Base-by-base conservation (phyloP, 2,797 vertebrate species). In the Sebastes vulpes region DNA sequence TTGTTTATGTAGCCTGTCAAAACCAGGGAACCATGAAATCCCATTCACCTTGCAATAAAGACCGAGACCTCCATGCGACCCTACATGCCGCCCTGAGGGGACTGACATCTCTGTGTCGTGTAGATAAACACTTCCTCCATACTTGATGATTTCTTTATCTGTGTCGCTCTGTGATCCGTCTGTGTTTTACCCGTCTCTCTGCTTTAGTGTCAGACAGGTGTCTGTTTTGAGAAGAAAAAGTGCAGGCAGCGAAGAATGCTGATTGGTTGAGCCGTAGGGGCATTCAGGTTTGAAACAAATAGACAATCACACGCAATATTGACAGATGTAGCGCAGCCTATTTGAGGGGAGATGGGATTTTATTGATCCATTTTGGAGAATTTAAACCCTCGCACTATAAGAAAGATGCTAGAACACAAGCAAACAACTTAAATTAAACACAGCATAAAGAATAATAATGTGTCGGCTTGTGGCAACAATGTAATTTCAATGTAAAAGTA, bases 1-100 rank as follows among this genome's bases (percentile, higher is more conserved):
- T 60, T 81, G 73, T 85, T 91, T 77, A 77, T 85, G 84, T 72
- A 77, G 67, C 72, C 71, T 83, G 87, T 89, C 83, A 85, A 80
- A 63, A 56, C 61, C 25, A 57, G 64, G 57, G 54, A 77, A 85
- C 35, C 53, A 20, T 75, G 54, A 78, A 81, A 84, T 81, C 65
- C 50, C 76, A 69, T 89, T 79, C 75, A 84, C 65, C 64, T 35
- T 9, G 67, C 67, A 82, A 79, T 83, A 79, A 84, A 87, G 68
- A 66, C 77, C 1, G 25, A 82, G 85, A 80, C 77, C 84, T 82
- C 79, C 9, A 10, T 18, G 46, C 6, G 61, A 83, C 83, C 71
- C 32, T 3, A 32, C 72, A 68, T 14, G 56, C 5, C 71, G 60
- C 79, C 74, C 56, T 12, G 60, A 77, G 61, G 74, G 66, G 38